A percentile compares a stretch with the other conserved stretches of the same genome.
Evolutionary conservation across 2,113 vertebrate species (phyloP).

Genomic region (Callocephalon fimbriatum): DNA sequence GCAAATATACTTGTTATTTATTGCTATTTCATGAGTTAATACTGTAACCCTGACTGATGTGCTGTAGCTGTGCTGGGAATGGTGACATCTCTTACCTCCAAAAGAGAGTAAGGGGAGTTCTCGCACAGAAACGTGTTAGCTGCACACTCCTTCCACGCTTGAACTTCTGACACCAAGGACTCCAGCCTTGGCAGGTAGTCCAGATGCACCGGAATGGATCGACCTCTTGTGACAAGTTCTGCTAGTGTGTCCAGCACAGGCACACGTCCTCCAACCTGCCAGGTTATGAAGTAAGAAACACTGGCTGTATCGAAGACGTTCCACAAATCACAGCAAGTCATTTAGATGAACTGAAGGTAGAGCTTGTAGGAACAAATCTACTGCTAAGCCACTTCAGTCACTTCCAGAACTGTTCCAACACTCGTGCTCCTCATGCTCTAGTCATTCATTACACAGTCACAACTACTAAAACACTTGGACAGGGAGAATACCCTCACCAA

Average conservation of each 20-base stretch:
- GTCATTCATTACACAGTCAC: neutral
- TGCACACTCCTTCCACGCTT: slow-evolving; percentile 90
- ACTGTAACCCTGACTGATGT: neutral
- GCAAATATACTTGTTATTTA: neutral
- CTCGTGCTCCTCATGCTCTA: neutral
- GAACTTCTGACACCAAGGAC: slow-evolving; percentile 85
- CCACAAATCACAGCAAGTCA: neutral
- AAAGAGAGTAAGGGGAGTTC: slow-evolving; percentile 82
- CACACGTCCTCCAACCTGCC: slow-evolving; percentile 81
- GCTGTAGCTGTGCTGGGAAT: neutral
- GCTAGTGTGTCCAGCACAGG: slow-evolving; percentile 82
- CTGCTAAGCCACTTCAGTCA: neutral
- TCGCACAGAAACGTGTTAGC: slow-evolving; percentile 85
- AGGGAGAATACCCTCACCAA: neutral
- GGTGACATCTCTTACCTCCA: slow-evolving; percentile 83
- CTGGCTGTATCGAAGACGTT: neutral
- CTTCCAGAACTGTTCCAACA: neutral
- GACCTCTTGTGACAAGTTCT: slow-evolving; percentile 87
- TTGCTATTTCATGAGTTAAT: neutral
- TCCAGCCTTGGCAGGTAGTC: slow-evolving; percentile 88
- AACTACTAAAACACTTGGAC: neutral
- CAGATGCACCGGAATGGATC: slow-evolving; percentile 88
- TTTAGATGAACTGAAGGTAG: neutral
- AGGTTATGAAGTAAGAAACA: fast-evolving
- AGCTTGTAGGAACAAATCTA: neutral